phyloP scores from a whole-genome alignment of 2,113 vertebrate genomes.

The Pycnonotus jocosus region DNA sequence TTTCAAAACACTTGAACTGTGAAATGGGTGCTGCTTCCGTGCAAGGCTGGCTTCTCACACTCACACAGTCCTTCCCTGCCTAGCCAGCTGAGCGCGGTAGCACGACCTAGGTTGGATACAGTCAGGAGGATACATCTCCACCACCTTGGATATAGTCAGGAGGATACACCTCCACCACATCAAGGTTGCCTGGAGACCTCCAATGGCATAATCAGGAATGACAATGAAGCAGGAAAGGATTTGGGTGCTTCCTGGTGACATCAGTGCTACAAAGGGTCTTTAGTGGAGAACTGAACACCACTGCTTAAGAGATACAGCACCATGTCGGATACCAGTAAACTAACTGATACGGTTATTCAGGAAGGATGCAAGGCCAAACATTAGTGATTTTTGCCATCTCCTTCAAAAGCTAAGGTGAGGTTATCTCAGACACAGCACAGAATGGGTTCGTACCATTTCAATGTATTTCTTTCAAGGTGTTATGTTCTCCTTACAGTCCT shows the following conservation, averaged over 20 bases:
- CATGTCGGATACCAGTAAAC: not conserved
- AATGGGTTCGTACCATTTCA: not conserved
- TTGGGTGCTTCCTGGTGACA: not conserved
- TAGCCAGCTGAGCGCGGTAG: not conserved
- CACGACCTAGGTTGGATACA: rapidly evolving
- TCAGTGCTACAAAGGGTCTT: not conserved
- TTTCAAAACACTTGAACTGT: not conserved
- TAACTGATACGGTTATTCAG: not conserved
- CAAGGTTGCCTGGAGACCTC: not conserved
- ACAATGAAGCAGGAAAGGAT: not conserved
- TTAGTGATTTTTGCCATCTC: not conserved
- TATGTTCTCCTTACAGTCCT: not conserved
- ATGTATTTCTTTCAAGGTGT: not conserved
- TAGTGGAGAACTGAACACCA: not conserved
- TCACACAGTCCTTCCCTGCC: not conserved
- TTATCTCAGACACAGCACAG: not conserved
- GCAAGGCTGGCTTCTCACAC: not conserved
- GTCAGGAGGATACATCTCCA: not conserved
- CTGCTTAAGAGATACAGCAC: not conserved
- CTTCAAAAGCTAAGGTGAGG: not conserved
- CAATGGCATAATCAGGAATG: not conserved
- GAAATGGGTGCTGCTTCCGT: not conserved
- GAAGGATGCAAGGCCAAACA: not conserved
- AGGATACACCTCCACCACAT: not conserved
- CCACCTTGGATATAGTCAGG: not conserved